These are phyloP conservation scores for Dasypogon diadema DNA, from an alignment of 2,888 invertebrate species.

Conservation along the genomic window DNA sequence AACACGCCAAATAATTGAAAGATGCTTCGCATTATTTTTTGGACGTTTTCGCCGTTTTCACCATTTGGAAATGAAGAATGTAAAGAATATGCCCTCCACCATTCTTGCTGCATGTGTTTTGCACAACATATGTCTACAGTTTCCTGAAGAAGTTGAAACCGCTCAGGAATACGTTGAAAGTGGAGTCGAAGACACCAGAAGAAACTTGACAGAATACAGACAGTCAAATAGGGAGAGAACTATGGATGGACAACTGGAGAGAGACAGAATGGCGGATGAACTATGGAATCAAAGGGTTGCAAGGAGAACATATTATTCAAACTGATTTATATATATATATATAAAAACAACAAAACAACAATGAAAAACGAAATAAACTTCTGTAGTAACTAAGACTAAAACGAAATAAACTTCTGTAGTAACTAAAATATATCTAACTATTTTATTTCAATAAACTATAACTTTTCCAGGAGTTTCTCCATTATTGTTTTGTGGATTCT, in stretches of 20 bases:
- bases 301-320: too few relatives aligned
- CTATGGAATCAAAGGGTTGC: too few relatives aligned
- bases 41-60: background rate
- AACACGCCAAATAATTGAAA: constrained; percentile 8
- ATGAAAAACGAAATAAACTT: background rate
- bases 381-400: background rate
- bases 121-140: constrained; percentile 18
- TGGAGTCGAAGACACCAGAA: background rate
- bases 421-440: too few relatives aligned
- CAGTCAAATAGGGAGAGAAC: background rate
- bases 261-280: background rate
- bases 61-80: constrained; percentile 4
- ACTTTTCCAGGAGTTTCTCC: too few relatives aligned
- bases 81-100: background rate
- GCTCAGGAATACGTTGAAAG: background rate
- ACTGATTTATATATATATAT: background rate
- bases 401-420: too few relatives aligned
- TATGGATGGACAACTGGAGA: background rate
- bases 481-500: background rate
- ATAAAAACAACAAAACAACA: background rate
- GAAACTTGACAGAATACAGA: background rate
- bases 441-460: too few relatives aligned
- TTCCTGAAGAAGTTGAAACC: background rate
- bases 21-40: constrained; percentile 18
- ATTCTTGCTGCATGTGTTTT: constrained; percentile 2